Conservation (phyloP, 2,888 invertebrate species). For the Thereva nobilitata region DNA sequence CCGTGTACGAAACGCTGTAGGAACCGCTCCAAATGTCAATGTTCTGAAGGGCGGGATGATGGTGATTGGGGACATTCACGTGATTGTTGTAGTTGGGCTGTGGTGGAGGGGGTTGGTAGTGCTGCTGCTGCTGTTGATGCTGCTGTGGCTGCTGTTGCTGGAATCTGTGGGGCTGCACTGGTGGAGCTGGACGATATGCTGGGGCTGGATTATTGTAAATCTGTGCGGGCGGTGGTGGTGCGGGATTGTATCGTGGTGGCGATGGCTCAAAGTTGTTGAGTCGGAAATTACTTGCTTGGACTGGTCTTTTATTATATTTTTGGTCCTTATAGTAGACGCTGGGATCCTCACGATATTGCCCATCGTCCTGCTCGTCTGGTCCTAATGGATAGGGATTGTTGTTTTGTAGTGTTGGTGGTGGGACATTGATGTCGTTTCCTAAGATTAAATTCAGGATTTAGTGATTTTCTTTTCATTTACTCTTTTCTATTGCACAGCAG, state of each 20-base stretch:
- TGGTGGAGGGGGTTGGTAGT: slow-evolving; percentile 50
- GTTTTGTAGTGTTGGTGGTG: slow-evolving; percentile 69
- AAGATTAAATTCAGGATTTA: slow-evolving; percentile 44
- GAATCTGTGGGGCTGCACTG: slow-evolving; percentile 45
- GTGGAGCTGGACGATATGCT: slow-evolving; percentile 47
- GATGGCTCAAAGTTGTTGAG: slow-evolving; percentile 51
- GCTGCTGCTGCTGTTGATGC: slow-evolving; percentile 44
- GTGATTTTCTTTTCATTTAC: background rate
- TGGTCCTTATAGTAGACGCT: slow-evolving; percentile 75
- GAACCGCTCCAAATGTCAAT: slow-evolving; percentile 76
- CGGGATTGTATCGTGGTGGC: slow-evolving; percentile 47
- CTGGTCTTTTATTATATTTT: slow-evolving; percentile 57
- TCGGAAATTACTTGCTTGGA: slow-evolving; percentile 54
- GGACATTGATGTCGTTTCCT: slow-evolving; percentile 74
- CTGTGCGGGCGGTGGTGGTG: slow-evolving; percentile 48
- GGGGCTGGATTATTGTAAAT: slow-evolving; percentile 44
- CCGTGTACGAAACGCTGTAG: slow-evolving; percentile 75
- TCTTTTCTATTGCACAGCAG: background rate
- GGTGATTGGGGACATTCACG: slow-evolving; percentile 64
- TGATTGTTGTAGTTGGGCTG: slow-evolving; percentile 53
- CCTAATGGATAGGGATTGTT: slow-evolving; percentile 60
- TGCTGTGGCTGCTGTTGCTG: slow-evolving; percentile 50
- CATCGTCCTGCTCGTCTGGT: slow-evolving; percentile 75
- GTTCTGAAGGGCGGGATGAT: slow-evolving; percentile 72
- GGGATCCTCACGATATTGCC: slow-evolving; percentile 84